Base-by-base conservation (phyloP, 1,140 invertebrate species). In the Drosophila repleta region DNA sequence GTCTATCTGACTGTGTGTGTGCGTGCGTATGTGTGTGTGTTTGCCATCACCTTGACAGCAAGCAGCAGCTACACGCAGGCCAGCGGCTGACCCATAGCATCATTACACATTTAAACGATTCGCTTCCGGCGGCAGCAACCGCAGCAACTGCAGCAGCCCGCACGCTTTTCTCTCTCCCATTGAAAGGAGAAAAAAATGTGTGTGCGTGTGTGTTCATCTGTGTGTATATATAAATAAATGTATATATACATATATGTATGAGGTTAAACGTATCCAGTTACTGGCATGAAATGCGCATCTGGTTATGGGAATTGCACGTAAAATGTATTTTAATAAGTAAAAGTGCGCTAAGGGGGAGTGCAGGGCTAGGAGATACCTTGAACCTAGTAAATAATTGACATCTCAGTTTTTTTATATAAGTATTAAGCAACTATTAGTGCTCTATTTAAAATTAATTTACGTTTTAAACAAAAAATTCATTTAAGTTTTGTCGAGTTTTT, bases 41-140 rank as follows among this genome's bases (percentile, higher is more conserved):
- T 13, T 35, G 35, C n/a, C 60, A 26, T 63, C 46, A 55, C 41
- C 45, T 51, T 48, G 43, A 48, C 60, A 52, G 26, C 39, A 41
- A 41, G 29, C 46, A 11, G n/a, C 26, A 32, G 15, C 43, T 13
- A n/a, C 35, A 26, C 37, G 37, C 15, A 39, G 24, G 15, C 32
- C 55, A 24, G 26, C 20, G 48, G 55, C 69, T 66, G 69, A 72
- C 69, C 69, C 69, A 58, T 48, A 45, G 69, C 69, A 57, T 72
- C 69, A 72, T 66, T 72, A 72, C 69, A 66, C 69, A 72, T 66
- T 72, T 72, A 72, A 72, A 72, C 62, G 61, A 37, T 72, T 53
- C 35, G 29, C 48, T 65, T 39, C 46, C 60, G 45, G 26, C 52
- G 32, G 41, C 55, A 43, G 37, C 39, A 29, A 29, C 55, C 10